These are phyloP conservation scores for Sinelater perroti DNA, from an alignment of 2,888 invertebrate genomes.

Conservation along the genomic window DNA sequence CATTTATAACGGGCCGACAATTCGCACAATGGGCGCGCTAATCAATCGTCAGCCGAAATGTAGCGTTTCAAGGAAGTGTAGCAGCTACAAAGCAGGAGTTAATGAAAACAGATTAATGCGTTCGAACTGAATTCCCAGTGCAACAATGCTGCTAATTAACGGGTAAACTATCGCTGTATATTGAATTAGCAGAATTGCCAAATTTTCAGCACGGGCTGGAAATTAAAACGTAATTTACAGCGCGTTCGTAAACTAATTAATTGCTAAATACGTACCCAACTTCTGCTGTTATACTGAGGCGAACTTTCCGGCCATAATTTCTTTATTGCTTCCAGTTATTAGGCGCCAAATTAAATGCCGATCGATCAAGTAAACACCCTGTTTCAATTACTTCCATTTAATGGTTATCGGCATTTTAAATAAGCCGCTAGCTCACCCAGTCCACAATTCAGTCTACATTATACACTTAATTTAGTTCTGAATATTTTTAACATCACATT, in stretches of 20 bases:
- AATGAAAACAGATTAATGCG: constrained; percentile 33
- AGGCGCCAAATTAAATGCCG: constrained; percentile 11
- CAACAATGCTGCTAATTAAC: constrained; percentile 32
- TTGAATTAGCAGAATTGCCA: constrained; percentile 32
- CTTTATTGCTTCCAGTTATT: constrained; percentile 23
- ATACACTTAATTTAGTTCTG: too few relatives aligned
- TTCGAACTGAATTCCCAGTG: constrained; percentile 30
- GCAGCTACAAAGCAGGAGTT: constrained; percentile 29
- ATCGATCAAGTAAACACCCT: constrained; percentile 9
- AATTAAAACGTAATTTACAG: constrained; percentile 33
- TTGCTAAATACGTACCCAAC: constrained; percentile 27
- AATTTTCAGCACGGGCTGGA: constrained; percentile 16
- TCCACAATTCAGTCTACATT: too few relatives aligned
- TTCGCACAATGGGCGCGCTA: constrained; percentile 19
- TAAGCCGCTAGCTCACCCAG: too few relatives aligned
- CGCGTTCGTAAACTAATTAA: constrained; percentile 29
- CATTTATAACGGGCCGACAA: constrained; percentile 24
- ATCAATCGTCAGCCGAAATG: constrained; percentile 28
- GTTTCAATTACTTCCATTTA: too few relatives aligned
- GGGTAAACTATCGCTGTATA: constrained; percentile 31
- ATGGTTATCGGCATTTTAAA: too few relatives aligned
- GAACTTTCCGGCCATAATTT: constrained; percentile 24
- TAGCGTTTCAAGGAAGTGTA: constrained; percentile 25
- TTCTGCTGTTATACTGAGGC: constrained; percentile 19
- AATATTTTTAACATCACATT: too few relatives aligned